Percentiles rank a stretch among this genome's conserved stretches.
Evolutionary conservation across 1,140 invertebrate species (phyloP).

Genomic region (Drosophila ambigua): DNA sequence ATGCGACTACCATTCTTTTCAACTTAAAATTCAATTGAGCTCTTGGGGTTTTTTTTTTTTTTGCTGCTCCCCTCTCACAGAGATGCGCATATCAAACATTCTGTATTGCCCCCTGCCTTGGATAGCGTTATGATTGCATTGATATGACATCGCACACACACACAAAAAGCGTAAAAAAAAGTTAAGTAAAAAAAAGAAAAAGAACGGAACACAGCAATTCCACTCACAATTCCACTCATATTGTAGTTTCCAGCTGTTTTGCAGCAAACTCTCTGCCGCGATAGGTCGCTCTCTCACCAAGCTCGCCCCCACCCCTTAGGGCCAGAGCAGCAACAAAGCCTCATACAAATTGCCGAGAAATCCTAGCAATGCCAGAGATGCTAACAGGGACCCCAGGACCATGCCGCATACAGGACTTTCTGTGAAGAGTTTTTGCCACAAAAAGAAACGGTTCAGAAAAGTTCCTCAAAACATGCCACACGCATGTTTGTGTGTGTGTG

Average conservation of each 20-base stretch:
- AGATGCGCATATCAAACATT: neutral
- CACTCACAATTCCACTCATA: slow-evolving; percentile 5
- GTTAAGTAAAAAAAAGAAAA: neutral
- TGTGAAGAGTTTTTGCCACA: slow-evolving; percentile 5
- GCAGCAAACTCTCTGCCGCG: neutral
- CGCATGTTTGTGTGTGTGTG: slow-evolving; percentile 3
- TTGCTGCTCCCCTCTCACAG: neutral
- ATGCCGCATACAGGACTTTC: neutral
- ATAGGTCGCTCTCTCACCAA: neutral
- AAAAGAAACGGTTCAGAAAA: slow-evolving; percentile 7
- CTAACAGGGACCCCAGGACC: slow-evolving; percentile 25
- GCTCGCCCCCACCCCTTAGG: neutral
- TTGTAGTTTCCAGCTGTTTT: slow-evolving; percentile 20
- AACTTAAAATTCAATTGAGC: too few species aligned
- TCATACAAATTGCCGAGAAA: slow-evolving; percentile 54
- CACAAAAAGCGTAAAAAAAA: neutral
- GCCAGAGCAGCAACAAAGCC: slow-evolving; percentile 16
- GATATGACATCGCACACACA: neutral
- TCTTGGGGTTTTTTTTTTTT: neutral
- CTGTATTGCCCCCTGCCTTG: neutral
- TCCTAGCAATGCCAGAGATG: slow-evolving; percentile 38
- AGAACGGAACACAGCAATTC: neutral
- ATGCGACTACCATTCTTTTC: too few species aligned
- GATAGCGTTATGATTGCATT: slow-evolving; percentile 4
- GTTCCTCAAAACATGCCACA: slow-evolving; percentile 25